Percentiles rank a stretch among this genome's conserved stretches.
Evolutionary conservation across 1,140 invertebrate genomes (phyloP).

Genomic region (Polyergus mexicanus): DNA sequence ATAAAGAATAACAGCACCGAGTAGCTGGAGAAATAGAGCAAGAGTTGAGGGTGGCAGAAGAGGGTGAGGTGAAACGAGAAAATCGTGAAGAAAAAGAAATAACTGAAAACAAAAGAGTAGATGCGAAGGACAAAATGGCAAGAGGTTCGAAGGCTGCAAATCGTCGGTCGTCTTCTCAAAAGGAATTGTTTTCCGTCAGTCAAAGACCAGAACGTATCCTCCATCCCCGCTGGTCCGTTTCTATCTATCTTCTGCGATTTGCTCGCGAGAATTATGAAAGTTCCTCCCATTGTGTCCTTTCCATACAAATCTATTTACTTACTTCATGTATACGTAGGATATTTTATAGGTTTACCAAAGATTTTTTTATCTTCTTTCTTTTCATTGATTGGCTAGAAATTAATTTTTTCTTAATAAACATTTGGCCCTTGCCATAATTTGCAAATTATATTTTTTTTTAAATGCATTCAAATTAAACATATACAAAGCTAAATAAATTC

Average conservation of each 20-base stretch:
- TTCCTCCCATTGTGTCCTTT: conserved; percentile 34
- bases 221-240: background rate
- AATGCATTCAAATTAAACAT: conserved; percentile 6
- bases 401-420: background rate
- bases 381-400: background rate
- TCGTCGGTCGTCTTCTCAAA: conserved; percentile 44
- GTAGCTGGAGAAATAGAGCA: conserved; percentile 16
- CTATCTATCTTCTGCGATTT: conserved; percentile 8
- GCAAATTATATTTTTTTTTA: background rate
- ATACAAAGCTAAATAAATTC: background rate
- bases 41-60: background rate
- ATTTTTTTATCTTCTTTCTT: background rate
- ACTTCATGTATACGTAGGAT: background rate
- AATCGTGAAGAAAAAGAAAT: conserved; percentile 46
- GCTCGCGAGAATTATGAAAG: conserved; percentile 68
- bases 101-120: conserved; percentile 39
- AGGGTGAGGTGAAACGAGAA: background rate
- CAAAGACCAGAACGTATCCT: conserved; percentile 18
- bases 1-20: conserved; percentile 27
- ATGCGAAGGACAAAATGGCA: conserved; percentile 21
- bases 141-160: conserved; percentile 23
- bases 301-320: background rate
- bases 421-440: background rate
- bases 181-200: conserved; percentile 23
- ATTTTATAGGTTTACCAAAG: background rate